Conservation (phyloP, 2,113 vertebrate genomes). For the Camelus bactrianus region DNA sequence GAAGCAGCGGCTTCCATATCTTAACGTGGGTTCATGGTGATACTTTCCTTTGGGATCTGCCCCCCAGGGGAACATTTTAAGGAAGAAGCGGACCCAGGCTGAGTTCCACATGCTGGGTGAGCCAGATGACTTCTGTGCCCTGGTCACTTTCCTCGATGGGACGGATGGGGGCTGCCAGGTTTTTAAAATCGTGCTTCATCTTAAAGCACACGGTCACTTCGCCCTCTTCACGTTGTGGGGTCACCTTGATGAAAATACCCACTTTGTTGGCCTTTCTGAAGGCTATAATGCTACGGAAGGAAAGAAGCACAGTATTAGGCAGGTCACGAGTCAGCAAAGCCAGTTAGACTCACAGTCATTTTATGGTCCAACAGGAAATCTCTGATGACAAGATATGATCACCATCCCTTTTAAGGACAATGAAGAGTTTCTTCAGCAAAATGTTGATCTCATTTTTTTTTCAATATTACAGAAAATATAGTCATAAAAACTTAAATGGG, state of each 20-base stretch:
- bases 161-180: conserved; percentile 94
- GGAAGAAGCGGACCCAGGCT: conserved; percentile 94
- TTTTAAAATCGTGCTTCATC: conserved; percentile 98
- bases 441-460: neutral
- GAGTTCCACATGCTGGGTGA: conserved; percentile 97
- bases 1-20: conserved; percentile 71
- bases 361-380: neutral
- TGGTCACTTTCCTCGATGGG: conserved; percentile 92
- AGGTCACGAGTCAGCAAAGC: conserved; percentile 49
- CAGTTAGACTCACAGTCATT: conserved; percentile 11
- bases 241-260: conserved; percentile 98
- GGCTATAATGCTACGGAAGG: conserved; percentile 92
- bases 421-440: conserved; percentile 19
- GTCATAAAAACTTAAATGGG: neutral
- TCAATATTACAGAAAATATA: neutral
- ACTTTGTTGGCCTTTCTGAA: conserved; percentile 99
- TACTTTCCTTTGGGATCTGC: neutral
- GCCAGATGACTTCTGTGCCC: conserved; percentile 94
- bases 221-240: conserved; percentile 93
- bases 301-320: conserved; percentile 57
- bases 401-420: neutral
- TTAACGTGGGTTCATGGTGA: neutral
- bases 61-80: conserved; percentile 69
- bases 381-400: neutral
- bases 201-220: conserved; percentile 96